These are phyloP conservation scores for Macrobrachium rosenbergii DNA, from an alignment of 1,140 invertebrate genomes.

Conservation along the genomic window DNA sequence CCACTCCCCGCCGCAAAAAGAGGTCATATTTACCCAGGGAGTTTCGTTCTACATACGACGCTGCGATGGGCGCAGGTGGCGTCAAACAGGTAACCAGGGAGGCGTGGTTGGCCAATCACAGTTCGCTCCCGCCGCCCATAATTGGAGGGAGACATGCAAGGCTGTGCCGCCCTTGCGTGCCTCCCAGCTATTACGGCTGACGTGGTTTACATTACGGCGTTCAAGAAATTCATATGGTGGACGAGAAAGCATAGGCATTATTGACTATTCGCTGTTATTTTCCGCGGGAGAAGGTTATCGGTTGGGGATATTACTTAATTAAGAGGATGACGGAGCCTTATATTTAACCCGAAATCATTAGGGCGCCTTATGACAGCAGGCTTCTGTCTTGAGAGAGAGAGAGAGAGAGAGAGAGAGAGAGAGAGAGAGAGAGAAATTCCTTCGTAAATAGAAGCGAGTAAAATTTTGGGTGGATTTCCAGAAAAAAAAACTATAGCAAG, in stretches of 20 bases:
- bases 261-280: conserved; percentile 43
- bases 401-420: too few relatives aligned
- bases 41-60: background rate
- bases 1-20: background rate
- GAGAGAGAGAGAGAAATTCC: too few relatives aligned
- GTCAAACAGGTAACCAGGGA: conserved; percentile 59
- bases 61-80: conserved; percentile 28
- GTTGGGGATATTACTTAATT: conserved; percentile 1
- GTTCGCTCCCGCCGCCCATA: conserved; percentile 56
- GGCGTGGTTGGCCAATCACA: conserved; percentile 57
- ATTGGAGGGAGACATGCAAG: conserved; percentile 49
- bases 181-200: background rate
- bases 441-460: too few relatives aligned
- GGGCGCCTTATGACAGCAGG: too few relatives aligned
- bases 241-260: conserved; percentile 40
- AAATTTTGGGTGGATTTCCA: too few relatives aligned
- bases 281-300: background rate
- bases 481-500: too few relatives aligned
- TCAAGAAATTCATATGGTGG: conserved; percentile 54
- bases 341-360: too few relatives aligned
- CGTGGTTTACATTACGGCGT: conserved; percentile 31
- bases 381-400: too few relatives aligned
- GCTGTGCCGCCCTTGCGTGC: conserved; percentile 30
- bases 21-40: too few relatives aligned
- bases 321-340: background rate